Base-by-base conservation (phyloP, 64 coral and sea anemone species). In the Montipora efflorescens region DNA sequence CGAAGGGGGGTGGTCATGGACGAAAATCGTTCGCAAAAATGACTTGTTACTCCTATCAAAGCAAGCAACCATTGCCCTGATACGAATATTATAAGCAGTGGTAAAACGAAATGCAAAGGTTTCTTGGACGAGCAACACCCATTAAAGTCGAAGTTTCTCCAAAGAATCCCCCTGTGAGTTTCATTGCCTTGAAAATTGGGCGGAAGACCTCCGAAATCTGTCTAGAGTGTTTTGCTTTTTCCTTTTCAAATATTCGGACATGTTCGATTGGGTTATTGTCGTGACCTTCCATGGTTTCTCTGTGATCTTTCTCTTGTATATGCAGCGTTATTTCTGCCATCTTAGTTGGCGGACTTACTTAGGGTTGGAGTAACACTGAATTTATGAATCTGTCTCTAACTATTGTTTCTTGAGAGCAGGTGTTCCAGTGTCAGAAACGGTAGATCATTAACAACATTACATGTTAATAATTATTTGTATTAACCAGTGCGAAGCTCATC, bases 151-250 rank as follows among this genome's bases (percentile, higher is more conserved):
- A 28, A 28, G 28, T 83, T 44, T 62, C 57, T 3, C 80, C 80
- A 14, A 83, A 83, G 5, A 46, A 66, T 4, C 61, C 55, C 11
- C 80, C 80, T 0, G 80, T 8, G 3, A 83, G 52, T 46, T 83
- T 83, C 80, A 83, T 83, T 0, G 59, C 28, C 20, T 3, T 66
- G 5, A 83, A 83, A 83, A 18, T 83, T 15, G 80, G 80, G 25
- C 80, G 1, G 23, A 83, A 66, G 80, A 46, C 64, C 59, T 66
- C 22, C 8, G 80, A 66, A 7, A 83, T 6, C 57, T 83, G 80
- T 46, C 16, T 44, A 5, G 4, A 21, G 44, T 2, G 21, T 15
- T 83, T 46, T 7, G 13, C 14, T 15, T 10, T 67, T 25, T 15
- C 36, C 8, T 19, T 4, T 4, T 67, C 13, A n/a, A 18, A 6